Percentiles rank a stretch among this genome's conserved stretches.
These are phyloP conservation scores for Sinosuthora webbiana DNA, from an alignment of 2,113 vertebrate species.

Conservation along the genomic window DNA sequence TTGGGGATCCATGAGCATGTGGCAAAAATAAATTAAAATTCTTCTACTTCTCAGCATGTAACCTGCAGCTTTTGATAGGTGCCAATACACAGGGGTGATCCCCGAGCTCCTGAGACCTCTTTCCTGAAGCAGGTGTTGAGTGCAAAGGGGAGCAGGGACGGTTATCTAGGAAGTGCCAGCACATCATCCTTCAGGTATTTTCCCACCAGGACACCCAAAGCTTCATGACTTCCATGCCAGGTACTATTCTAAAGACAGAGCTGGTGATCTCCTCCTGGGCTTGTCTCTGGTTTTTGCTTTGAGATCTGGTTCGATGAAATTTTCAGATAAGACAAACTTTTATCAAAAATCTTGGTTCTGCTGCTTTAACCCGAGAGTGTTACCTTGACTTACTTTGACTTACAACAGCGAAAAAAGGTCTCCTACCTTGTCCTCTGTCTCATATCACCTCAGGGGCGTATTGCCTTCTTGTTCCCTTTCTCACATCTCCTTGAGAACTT, in stretches of 20 bases:
- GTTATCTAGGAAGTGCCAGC: not conserved
- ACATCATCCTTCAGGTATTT: not conserved
- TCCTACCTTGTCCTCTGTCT: not conserved
- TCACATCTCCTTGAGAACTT: not conserved
- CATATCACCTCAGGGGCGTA: not conserved
- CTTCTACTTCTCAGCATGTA: not conserved
- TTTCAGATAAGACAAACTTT: not conserved
- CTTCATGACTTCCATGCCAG: not conserved
- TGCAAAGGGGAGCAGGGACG: not conserved
- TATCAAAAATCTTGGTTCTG: not conserved
- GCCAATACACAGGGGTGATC: rapidly evolving
- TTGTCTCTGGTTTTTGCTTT: not conserved
- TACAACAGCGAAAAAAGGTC: rapidly evolving
- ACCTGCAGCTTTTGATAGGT: not conserved
- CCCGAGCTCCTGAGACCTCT: not conserved
- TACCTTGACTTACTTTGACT: not conserved
- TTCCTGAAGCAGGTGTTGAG: not conserved
- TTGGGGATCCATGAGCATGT: rapidly evolving
- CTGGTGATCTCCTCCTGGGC: not conserved
- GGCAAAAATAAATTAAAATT: not conserved
- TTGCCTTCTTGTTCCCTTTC: not conserved
- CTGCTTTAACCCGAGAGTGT: not conserved
- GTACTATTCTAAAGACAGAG: not conserved
- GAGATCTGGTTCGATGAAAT: not conserved
- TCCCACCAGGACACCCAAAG: rapidly evolving